A percentile compares a stretch with the other conserved stretches of the same genome.
phyloP scores from a whole-genome alignment of 2,888 invertebrate species.

The Epiblema foenella region DNA sequence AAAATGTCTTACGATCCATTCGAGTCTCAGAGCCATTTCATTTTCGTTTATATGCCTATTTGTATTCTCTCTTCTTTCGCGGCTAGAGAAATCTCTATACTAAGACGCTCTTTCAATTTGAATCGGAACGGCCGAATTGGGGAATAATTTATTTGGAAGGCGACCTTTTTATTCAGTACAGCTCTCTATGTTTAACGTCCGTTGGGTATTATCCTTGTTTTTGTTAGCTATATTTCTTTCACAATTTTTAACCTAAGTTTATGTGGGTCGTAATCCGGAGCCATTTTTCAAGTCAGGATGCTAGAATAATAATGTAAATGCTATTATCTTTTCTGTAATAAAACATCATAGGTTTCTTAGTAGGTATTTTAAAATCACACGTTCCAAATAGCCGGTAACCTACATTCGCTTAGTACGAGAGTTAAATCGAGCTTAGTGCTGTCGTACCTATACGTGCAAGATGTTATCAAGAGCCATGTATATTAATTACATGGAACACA shows the following conservation, averaged over 20 bases:
- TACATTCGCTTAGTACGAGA: background rate
- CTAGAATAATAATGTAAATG: conserved; percentile 38
- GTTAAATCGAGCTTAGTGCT: too few species aligned
- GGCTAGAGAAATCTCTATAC: conserved; percentile 80
- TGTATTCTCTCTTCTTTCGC: conserved; percentile 77
- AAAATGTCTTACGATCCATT: conserved; percentile 65
- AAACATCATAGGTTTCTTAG: conserved; percentile 13
- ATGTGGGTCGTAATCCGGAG: conserved; percentile 42
- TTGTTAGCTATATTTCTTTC: conserved; percentile 50
- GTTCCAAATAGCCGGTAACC: too few species aligned
- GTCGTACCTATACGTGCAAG: background rate
- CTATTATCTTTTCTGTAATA: conserved; percentile 27
- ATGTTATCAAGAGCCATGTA: conserved; percentile 1
- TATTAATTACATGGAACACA: conserved; percentile 20
- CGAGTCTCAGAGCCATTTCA: conserved; percentile 77
- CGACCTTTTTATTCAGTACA: conserved; percentile 73
- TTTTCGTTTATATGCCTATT: conserved; percentile 80
- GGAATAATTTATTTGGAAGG: conserved; percentile 78
- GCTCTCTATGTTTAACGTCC: conserved; percentile 66
- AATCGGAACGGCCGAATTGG: conserved; percentile 80
- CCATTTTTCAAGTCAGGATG: conserved; percentile 33
- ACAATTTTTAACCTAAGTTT: conserved; percentile 45
- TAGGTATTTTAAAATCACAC: background rate
- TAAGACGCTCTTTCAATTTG: conserved; percentile 81
- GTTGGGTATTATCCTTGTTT: conserved; percentile 62